Evolutionary conservation across 2,113 vertebrate species (phyloP), one percentile per base, ranked within the genome.

Genomic region (Myiagra hebetior): DNA sequence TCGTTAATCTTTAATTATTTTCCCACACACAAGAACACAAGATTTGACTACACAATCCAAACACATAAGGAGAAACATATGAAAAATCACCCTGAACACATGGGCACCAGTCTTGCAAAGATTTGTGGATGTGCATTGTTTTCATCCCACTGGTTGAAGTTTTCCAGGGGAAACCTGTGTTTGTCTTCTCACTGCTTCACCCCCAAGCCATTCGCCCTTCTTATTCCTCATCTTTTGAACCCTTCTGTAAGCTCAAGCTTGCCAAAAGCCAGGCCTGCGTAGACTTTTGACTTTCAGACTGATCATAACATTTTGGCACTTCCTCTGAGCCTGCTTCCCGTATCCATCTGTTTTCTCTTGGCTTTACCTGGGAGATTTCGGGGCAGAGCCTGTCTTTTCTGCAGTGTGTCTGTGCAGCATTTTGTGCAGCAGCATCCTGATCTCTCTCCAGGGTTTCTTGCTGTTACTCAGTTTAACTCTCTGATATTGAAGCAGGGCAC

Each of bases 1-100:
- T 87, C 89, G 81, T 95, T 94, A 88, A 86, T 94, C 76, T 64
- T 91, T 77, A 86, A 93, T 91, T 80, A 78, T 75, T 86, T 89
- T 23, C 62, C 64, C 84, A 52, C 46, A 59, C 7, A 4, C 62
- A 44, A 70, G 39, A 20, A 19, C 15, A n/a, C n/a, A 41, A 39
- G 24, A 63, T 77, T 67, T 91, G 68, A 83, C 59, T 83, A 9
- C 22, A 56, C 42, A 70, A 67, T 19, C 67, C 85, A 88, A 91
- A 90, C 47, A 73, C 44, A 27, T 31, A 47, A 78, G 2, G 9
- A 63, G 87, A 57, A 94, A 70, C 17, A 10, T 5, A 35, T 49
- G 53, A 92, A 74, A 69, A 91, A 81, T 74, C 72, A 37, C 47
- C 55, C 60, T 60, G 55, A 77, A 33, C 47, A 64, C 59, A 33